These are phyloP conservation scores for Thamnophis sirtalis DNA, from an alignment of 2,113 vertebrate genomes.

Conservation along the genomic window DNA sequence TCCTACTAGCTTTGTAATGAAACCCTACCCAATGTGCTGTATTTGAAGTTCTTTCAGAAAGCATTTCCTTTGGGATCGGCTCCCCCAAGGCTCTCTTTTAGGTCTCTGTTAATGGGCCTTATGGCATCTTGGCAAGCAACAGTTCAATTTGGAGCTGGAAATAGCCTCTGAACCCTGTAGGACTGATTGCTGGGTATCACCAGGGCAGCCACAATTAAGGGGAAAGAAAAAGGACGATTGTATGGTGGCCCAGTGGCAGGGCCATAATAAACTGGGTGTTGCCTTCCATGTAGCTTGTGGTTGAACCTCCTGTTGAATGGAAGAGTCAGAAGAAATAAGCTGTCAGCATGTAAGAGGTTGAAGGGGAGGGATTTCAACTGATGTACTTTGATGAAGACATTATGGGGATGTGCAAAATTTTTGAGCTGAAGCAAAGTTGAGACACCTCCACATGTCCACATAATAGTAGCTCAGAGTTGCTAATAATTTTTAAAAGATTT, in stretches of 20 bases:
- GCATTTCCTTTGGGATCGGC: background rate
- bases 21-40: background rate
- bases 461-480: background rate
- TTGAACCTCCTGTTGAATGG: conserved; percentile 9
- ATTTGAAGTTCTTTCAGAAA: conserved; percentile 3
- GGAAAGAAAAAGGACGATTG: conserved; percentile 18
- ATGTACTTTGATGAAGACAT: background rate
- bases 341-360: conserved; percentile 13
- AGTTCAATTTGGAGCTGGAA: conserved; percentile 32
- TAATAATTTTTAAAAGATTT: background rate
- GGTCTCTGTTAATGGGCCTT: conserved; percentile 9
- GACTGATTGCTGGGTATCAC: conserved; percentile 34
- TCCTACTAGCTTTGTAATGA: background rate
- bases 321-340: background rate
- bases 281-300: conserved; percentile 17
- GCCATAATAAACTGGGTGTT: conserved; percentile 27
- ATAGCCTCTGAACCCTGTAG: conserved; percentile 18
- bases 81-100: conserved; percentile 7
- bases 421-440: background rate
- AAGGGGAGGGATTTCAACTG: background rate
- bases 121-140: conserved; percentile 24
- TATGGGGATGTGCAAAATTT: background rate
- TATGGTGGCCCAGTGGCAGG: conserved; percentile 21
- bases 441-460: background rate
- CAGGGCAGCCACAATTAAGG: conserved; percentile 27